Percentiles rank a stretch among this genome's conserved stretches.
Conservation (phyloP, 2,113 vertebrate species). For the Eidolon helvum region DNA sequence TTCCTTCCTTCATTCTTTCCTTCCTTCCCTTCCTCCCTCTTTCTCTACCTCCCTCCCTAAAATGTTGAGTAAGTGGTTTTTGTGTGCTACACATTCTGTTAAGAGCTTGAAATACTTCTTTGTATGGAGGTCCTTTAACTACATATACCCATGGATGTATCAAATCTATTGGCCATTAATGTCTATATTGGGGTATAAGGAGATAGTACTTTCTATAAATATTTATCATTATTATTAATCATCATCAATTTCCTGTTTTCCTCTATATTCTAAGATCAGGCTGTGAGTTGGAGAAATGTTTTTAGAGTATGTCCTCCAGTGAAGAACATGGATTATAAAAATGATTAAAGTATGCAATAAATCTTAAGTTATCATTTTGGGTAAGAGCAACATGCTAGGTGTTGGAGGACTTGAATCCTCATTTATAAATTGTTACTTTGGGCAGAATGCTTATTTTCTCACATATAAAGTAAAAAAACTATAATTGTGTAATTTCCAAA, state of each 20-base stretch:
- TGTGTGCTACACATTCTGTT: neutral
- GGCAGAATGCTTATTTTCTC: neutral
- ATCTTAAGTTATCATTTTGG: neutral
- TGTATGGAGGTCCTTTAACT: neutral
- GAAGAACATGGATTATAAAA: neutral
- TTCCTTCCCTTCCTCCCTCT: neutral
- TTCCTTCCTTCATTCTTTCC: neutral
- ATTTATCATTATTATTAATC: neutral
- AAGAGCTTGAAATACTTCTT: neutral
- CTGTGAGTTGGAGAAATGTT: neutral
- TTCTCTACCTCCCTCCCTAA: neutral
- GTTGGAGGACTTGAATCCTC: neutral
- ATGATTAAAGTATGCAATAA: neutral
- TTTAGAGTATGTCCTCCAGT: neutral
- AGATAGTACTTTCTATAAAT: neutral
- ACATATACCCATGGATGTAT: neutral
- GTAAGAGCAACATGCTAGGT: neutral
- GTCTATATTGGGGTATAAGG: neutral
- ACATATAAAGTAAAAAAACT: neutral
- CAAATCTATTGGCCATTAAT: neutral
- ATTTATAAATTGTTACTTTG: neutral
- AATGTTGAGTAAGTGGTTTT: neutral
- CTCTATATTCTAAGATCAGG: neutral
- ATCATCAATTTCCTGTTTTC: neutral
- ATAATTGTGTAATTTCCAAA: neutral